Percentiles rank a stretch among this genome's conserved stretches.
These are phyloP conservation scores for Sebastes diaconus DNA, from an alignment of 2,797 vertebrate genomes.

Conservation along the genomic window DNA sequence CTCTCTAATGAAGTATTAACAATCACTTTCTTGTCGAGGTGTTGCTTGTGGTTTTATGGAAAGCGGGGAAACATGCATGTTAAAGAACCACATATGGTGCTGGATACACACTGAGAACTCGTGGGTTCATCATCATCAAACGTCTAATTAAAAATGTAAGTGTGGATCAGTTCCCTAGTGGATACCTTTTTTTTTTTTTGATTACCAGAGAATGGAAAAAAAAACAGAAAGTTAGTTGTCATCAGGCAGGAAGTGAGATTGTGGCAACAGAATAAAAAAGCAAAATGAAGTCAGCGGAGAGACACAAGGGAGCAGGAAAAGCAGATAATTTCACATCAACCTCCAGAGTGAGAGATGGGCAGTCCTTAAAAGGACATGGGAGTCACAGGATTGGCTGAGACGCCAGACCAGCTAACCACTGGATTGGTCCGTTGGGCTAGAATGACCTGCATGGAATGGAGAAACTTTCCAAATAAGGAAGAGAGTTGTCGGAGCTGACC, in stretches of 20 bases:
- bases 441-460: conserved; percentile 87
- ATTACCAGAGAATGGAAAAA: conserved; percentile 26
- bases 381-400: conserved; percentile 80
- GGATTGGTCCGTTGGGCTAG: conserved; percentile 80
- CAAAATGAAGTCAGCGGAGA: conserved; percentile 54
- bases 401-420: conserved; percentile 35
- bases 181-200: neutral
- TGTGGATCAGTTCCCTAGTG: conserved; percentile 1
- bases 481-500: conserved; percentile 71
- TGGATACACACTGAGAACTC: conserved; percentile 18
- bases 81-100: conserved; percentile 43
- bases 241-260: conserved; percentile 8
- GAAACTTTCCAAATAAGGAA: conserved; percentile 90
- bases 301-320: conserved; percentile 53
- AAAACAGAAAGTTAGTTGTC: conserved; percentile 28
- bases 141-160: conserved; percentile 43
- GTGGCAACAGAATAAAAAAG: conserved; percentile 35
- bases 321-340: conserved; percentile 64
- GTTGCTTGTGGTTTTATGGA: conserved; percentile 72
- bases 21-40: conserved; percentile 81
- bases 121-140: conserved; percentile 33
- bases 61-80: conserved; percentile 51
- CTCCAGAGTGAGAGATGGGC: conserved; percentile 78
- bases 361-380: conserved; percentile 92
- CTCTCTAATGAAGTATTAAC: conserved; percentile 82